These are phyloP conservation scores for Agrotis segetum DNA, from an alignment of 2,888 invertebrate species.

Conservation along the genomic window DNA sequence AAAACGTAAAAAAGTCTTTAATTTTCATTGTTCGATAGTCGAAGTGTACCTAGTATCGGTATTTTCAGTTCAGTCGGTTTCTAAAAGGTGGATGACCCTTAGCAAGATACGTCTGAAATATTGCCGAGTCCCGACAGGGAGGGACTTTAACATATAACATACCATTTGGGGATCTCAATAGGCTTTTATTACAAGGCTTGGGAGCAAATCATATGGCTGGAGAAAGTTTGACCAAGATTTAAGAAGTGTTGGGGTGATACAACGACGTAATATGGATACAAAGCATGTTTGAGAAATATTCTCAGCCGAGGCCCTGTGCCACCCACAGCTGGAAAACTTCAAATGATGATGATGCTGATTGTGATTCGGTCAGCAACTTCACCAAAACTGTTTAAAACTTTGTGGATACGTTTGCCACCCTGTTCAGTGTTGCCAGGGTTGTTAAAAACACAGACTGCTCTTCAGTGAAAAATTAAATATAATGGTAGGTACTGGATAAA, in stretches of 20 bases:
- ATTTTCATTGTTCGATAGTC: background rate
- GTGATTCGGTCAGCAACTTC: background rate
- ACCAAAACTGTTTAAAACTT: background rate
- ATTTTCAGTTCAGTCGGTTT: background rate
- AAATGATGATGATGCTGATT: background rate
- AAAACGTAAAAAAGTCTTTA: background rate
- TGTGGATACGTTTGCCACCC: background rate
- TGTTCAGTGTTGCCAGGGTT: background rate
- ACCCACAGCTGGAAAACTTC: too few relatives aligned
- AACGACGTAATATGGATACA: too few relatives aligned
- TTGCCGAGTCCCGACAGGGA: background rate
- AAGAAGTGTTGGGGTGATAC: too few relatives aligned
- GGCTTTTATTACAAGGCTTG: background rate
- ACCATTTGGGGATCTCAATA: background rate
- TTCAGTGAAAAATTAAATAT: slow-evolving; percentile 1
- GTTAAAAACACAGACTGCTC: background rate
- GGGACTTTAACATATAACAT: background rate
- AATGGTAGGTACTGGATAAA: slow-evolving; percentile 8
- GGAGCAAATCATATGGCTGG: too few relatives aligned
- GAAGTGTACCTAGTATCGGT: background rate
- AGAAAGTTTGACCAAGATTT: too few relatives aligned
- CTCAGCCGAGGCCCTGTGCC: too few relatives aligned
- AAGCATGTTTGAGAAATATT: too few relatives aligned
- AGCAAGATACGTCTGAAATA: background rate
- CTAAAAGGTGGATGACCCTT: background rate